These are phyloP conservation scores for Aegithalos caudatus DNA, from an alignment of 2,113 vertebrate species.

Conservation along the genomic window DNA sequence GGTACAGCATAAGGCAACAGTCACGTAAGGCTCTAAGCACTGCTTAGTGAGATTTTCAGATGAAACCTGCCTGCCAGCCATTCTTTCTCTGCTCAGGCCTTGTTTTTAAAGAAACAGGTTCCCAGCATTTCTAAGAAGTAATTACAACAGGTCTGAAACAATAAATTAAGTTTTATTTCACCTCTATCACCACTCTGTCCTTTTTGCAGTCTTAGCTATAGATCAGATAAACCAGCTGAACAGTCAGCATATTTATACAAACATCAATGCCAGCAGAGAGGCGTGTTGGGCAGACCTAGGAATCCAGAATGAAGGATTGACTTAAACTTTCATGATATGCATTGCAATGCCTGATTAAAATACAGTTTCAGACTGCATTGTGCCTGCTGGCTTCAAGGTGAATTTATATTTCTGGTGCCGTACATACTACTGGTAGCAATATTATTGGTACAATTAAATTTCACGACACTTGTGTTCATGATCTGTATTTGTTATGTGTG, in stretches of 20 bases:
- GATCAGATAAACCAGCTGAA: background rate
- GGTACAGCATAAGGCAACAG: background rate
- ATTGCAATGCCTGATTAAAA: background rate
- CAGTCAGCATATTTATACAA: background rate
- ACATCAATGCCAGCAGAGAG: background rate
- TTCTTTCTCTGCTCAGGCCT: background rate
- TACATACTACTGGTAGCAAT: background rate
- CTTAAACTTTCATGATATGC: background rate
- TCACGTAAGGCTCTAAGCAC: accelerated
- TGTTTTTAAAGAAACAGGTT: background rate
- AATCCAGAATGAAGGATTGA: background rate
- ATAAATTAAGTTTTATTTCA: background rate
- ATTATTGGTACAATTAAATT: background rate
- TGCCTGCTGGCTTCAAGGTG: background rate
- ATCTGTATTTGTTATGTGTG: background rate
- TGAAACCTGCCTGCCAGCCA: background rate
- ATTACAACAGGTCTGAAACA: background rate
- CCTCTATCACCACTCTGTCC: background rate
- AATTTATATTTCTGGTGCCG: background rate
- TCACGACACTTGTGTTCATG: background rate
- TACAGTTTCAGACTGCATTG: background rate
- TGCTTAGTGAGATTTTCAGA: background rate
- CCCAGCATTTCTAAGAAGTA: background rate
- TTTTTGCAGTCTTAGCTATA: background rate
- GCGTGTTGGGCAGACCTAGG: background rate